Conservation (phyloP, 2,888 invertebrate genomes). For the Caenorhabditis sp. region DNA sequence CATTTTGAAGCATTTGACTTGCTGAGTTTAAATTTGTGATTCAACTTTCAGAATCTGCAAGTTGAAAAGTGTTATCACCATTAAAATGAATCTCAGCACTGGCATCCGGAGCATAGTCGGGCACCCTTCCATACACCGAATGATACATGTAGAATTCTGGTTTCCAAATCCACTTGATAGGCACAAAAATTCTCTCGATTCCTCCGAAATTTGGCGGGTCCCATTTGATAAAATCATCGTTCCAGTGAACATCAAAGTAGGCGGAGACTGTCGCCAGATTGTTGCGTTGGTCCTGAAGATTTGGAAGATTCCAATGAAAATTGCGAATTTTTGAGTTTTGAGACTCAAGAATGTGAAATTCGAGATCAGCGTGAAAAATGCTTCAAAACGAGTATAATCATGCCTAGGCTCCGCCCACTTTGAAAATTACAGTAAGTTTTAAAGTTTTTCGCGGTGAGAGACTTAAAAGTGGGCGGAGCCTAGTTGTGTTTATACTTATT, state of each 20-base stretch:
- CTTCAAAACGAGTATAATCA: too few species aligned
- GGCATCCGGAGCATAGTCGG: conserved; percentile 80
- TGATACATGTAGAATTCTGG: conserved; percentile 83
- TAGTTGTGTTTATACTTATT: too few species aligned
- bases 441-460: too few species aligned
- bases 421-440: too few species aligned
- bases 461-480: too few species aligned
- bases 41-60: too few species aligned
- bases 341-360: too few species aligned
- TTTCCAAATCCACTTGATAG: conserved; percentile 81
- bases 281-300: conserved; percentile 81
- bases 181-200: conserved; percentile 79
- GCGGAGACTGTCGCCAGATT: conserved; percentile 83
- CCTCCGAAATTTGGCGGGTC: conserved; percentile 75
- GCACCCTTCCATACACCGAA: conserved; percentile 80
- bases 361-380: too few species aligned
- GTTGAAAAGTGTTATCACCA: too few species aligned
- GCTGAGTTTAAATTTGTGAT: not conserved
- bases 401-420: too few species aligned
- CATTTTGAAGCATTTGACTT: not conserved
- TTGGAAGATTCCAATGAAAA: not conserved
- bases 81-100: conserved; percentile 78
- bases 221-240: conserved; percentile 80
- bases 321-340: not conserved
- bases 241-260: conserved; percentile 82